A percentile compares a stretch with the other conserved stretches of the same genome.
phyloP scores from a whole-genome alignment of 2,888 invertebrate genomes.

The Galeopsomyia nigrocyanea region DNA sequence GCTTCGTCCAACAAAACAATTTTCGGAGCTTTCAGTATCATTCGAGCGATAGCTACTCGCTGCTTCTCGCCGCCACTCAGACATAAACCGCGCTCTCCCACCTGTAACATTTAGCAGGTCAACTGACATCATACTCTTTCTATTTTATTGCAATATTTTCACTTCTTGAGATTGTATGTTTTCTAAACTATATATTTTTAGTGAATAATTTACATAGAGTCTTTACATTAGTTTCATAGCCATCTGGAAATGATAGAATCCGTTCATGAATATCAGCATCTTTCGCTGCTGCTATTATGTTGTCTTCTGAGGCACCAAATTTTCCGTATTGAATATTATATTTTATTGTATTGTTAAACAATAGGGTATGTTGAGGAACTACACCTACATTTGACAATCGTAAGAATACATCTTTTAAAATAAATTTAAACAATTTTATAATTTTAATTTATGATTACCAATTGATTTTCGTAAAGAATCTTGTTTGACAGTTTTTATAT shows the following conservation, averaged over 20 bases:
- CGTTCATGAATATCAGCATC: slow-evolving; percentile 95
- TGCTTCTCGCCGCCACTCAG: slow-evolving; percentile 98
- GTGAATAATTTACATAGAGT: not conserved
- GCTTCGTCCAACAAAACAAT: slow-evolving; percentile 96
- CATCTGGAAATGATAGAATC: slow-evolving; percentile 90
- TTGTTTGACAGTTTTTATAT: slow-evolving; percentile 88
- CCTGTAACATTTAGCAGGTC: slow-evolving; percentile 72
- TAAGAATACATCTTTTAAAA: not conserved
- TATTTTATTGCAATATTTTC: not conserved
- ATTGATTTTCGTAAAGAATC: slow-evolving; percentile 86
- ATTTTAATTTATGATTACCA: slow-evolving; percentile 63
- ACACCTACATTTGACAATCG: slow-evolving; percentile 72
- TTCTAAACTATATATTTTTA: not conserved
- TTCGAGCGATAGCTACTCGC: slow-evolving; percentile 95
- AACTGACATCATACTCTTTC: no score
- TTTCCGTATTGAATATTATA: slow-evolving; percentile 96
- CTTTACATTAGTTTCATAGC: slow-evolving; percentile 83
- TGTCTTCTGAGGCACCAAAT: slow-evolving; percentile 81
- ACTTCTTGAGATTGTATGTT: not conserved
- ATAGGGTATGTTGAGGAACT: slow-evolving; percentile 97
- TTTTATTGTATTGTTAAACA: slow-evolving; percentile 93
- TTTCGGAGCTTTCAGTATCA: slow-evolving; percentile 90
- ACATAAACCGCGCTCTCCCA: slow-evolving; percentile 95
- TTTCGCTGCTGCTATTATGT: slow-evolving; percentile 89
- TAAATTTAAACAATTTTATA: not conserved